phyloP scores from a whole-genome alignment of 2,888 invertebrate species.

The Andrena dorsata region DNA sequence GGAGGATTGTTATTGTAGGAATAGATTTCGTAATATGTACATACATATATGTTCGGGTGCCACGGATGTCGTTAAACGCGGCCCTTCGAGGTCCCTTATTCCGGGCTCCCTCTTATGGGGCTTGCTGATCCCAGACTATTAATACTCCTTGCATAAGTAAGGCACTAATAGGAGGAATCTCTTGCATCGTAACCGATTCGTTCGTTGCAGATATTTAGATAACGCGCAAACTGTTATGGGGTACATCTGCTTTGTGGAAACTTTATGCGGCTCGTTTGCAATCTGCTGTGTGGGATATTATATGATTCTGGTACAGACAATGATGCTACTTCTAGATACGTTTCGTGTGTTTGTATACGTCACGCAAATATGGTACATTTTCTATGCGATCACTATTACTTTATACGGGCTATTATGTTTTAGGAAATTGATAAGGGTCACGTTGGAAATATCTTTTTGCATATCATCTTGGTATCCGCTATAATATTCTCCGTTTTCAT shows the following conservation, averaged over 20 bases:
- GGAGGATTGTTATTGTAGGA: too few relatives aligned
- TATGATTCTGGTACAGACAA: background rate
- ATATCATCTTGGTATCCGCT: background rate
- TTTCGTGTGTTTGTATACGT: too few relatives aligned
- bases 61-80: too few relatives aligned
- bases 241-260: background rate
- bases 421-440: background rate
- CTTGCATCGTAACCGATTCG: background rate
- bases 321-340: background rate
- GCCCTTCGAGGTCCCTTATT: too few relatives aligned
- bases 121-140: background rate
- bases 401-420: background rate
- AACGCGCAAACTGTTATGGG: background rate
- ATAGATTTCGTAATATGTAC: too few relatives aligned
- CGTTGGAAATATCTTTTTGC: background rate
- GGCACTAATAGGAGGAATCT: background rate
- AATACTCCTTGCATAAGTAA: background rate
- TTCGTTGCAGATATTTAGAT: background rate
- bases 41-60: too few relatives aligned
- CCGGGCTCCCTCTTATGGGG: too few relatives aligned
- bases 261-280: background rate
- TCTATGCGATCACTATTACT: too few relatives aligned
- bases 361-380: too few relatives aligned
- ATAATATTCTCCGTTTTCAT: constrained; percentile 57
- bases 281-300: background rate